Conservation (phyloP, 2,113 vertebrate species). For the Rafetus swinhoei region DNA sequence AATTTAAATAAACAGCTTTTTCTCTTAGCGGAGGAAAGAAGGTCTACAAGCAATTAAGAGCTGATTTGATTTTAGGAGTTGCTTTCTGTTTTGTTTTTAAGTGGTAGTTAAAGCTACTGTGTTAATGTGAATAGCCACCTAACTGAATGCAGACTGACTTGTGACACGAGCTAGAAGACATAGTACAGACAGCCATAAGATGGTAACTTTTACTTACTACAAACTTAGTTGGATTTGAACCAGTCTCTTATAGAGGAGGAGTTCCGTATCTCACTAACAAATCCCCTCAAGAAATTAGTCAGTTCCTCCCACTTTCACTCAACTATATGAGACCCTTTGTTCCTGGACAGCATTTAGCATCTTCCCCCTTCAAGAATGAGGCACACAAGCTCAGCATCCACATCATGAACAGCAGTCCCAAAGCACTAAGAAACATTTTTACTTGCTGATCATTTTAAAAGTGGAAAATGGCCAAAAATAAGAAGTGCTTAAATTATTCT, state of each 20-base stretch:
- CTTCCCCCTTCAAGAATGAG: background rate
- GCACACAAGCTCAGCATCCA: background rate
- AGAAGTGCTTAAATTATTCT: background rate
- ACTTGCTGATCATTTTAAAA: background rate
- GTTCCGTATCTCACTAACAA: background rate
- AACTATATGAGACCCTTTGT: accelerated
- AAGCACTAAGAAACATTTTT: background rate
- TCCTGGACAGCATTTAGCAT: background rate
- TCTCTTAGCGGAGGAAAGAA: background rate
- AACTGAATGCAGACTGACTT: background rate
- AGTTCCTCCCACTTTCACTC: background rate
- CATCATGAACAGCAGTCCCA: background rate
- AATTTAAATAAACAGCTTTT: background rate
- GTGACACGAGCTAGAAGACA: background rate
- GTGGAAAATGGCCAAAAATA: background rate
- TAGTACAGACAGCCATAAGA: background rate
- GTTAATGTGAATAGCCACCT: background rate
- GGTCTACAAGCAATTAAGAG: background rate
- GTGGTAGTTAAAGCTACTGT: background rate
- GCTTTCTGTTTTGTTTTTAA: background rate
- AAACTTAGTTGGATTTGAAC: background rate
- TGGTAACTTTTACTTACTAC: background rate
- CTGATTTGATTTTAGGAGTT: background rate
- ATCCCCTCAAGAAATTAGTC: background rate
- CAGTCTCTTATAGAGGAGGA: background rate